Base-by-base conservation (phyloP, 2,888 invertebrate genomes). In the Homarus gammarus region DNA sequence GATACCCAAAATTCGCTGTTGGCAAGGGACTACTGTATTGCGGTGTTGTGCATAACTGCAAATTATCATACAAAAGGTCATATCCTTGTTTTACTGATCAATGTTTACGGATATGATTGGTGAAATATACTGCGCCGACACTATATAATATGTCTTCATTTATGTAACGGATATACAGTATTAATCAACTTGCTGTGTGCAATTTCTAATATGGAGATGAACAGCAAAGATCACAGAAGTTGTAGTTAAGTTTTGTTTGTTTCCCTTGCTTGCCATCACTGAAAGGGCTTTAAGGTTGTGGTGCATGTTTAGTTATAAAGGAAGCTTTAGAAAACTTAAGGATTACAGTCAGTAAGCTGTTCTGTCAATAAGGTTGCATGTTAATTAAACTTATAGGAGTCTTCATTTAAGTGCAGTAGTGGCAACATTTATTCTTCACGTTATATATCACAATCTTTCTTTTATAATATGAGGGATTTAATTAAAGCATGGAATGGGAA, bases 251-350 rank as follows among this genome's bases (percentile, higher is more conserved):
- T 49, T 44, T 72, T 38, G 40, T 77, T 22, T 77, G 22, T 38
- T 44, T 44, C 44, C 75, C 12, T 44, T 64, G 64, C 40, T 38
- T 61, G 81, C 49, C 77, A 44, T 27, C 77, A 77, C 8, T 38
- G 72, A 40, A 77, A 44, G 49, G 64, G 27, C 49, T 77, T 77
- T 64, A 64, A 64, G 81, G 81, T 81, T 81, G 81, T 81, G 81
- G 81, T 81, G 81, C 81, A 81, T 81, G 40, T 81, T 81, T 81
- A n/a, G 61, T 81, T 81, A 38, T 64, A 36, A 61, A 40, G 38
- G 38, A 33, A 27, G 36, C 38, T 81, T 64, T 38, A 61, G 61
- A 64, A 27, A 22, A 64, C 64, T 64, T 64, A 81, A 64, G 64
- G 40, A 38, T 49, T 56, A 31, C n/a, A 2, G 51, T 49, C 51